Evolutionary conservation across 2,113 vertebrate species (phyloP).

Genomic region (Epinephelus cyanopodus): DNA sequence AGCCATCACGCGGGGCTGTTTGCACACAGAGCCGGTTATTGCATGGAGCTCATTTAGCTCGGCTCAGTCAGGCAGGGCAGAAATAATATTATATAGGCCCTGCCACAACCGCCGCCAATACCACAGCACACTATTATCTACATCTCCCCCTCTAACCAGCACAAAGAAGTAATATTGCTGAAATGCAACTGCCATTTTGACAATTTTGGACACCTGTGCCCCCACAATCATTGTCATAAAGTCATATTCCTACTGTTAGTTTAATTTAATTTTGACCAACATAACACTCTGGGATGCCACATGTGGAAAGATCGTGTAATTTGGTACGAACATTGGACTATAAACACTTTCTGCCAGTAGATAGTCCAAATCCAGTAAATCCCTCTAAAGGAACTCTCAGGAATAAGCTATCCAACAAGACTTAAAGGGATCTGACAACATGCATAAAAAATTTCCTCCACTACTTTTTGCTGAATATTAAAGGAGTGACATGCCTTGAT

Average conservation of each 20-base stretch:
- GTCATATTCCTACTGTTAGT: not conserved
- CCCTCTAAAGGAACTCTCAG: conserved; percentile 42
- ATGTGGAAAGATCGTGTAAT: conserved; percentile 8
- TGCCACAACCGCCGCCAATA: conserved; percentile 63
- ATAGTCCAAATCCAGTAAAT: conserved; percentile 52
- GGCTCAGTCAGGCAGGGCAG: conserved; percentile 83
- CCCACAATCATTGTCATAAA: not conserved
- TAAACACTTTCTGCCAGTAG: conserved; percentile 37
- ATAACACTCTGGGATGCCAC: not conserved
- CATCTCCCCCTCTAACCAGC: conserved; percentile 54
- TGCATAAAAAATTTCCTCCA: conserved; percentile 29
- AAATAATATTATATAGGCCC: conserved; percentile 79
- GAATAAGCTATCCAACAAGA: conserved; percentile 26
- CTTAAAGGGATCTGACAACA: conserved; percentile 57
- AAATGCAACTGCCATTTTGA: conserved; percentile 26
- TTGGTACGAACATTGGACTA: conserved; percentile 23
- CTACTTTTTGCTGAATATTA: conserved; percentile 51
- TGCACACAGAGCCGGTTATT: conserved; percentile 80
- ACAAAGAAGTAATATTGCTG: conserved; percentile 49
- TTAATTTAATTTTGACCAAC: conserved; percentile 19
- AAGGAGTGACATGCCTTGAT: conserved; percentile 58
- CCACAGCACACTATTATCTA: conserved; percentile 62
- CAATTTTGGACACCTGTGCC: conserved; percentile 25
- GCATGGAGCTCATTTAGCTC: conserved; percentile 82
- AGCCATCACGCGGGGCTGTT: conserved; percentile 70